phyloP scores from a whole-genome alignment of 1,140 invertebrate genomes.

The Dreissena rostriformis region DNA sequence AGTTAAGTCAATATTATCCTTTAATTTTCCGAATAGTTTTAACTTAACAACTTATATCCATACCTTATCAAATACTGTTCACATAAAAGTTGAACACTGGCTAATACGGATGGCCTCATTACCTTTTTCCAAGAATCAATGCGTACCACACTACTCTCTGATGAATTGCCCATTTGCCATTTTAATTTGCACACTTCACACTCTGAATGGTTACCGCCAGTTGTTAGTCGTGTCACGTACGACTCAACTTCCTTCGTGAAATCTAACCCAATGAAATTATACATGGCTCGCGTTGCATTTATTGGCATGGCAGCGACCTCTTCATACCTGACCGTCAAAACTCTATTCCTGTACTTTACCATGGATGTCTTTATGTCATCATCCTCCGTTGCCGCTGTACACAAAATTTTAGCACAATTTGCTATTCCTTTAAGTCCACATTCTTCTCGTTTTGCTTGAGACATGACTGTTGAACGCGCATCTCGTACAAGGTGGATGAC shows the following conservation, averaged over 20 bases:
- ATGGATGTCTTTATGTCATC: no score
- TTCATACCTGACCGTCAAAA: slow-evolving; percentile 19
- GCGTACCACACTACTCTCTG: background rate
- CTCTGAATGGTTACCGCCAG: slow-evolving; percentile 1
- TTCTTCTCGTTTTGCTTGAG: background rate
- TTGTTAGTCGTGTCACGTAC: slow-evolving; percentile 10
- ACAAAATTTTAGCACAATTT: no score
- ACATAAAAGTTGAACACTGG: slow-evolving; percentile 10
- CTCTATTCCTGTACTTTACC: no score
- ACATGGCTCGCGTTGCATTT: slow-evolving; percentile 17
- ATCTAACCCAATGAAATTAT: slow-evolving; percentile 16
- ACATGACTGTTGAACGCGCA: slow-evolving; percentile 7
- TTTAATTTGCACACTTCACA: background rate
- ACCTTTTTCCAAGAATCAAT: slow-evolving; percentile 12
- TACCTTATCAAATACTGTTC: slow-evolving; percentile 4
- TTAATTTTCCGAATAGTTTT: no score
- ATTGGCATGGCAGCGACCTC: slow-evolving; percentile 10
- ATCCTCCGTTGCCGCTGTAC: no score
- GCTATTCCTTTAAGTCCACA: no score
- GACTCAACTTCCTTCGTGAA: slow-evolving; percentile 1
- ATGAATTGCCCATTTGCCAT: slow-evolving; percentile 23
- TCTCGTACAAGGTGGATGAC: slow-evolving; percentile 28
- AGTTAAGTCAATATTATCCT: no score
- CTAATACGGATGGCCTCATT: slow-evolving; percentile 1
- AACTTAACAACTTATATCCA: slow-evolving; percentile 3